Evolutionary conservation across 2,888 invertebrate species (phyloP), one percentile per base, ranked within the genome.

Genomic region (Agrochola macilenta): DNA sequence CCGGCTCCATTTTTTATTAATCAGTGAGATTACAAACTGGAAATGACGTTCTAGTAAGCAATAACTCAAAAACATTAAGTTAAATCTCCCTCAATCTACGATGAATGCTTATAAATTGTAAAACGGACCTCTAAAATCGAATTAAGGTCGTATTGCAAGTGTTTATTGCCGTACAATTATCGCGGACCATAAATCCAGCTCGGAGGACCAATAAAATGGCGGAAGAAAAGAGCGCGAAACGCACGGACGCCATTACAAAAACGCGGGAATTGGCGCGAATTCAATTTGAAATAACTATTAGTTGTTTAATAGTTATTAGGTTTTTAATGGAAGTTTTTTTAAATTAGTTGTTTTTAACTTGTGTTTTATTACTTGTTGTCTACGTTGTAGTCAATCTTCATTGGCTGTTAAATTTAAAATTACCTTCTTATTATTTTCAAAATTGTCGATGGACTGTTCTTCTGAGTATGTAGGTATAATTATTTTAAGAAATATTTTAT

Each of bases 171-270:
- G 87, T 88, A 88, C 90, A 90, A 91, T 93, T 93, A 92, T 91
- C 89, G 91, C 89, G 84, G 81, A 76, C 88, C 87, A 91, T 94
- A 93, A 95, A 94, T 94, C 92, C 90, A 88, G 87, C 93, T 92
- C 92, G 91, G 84, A 93, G 93, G 93, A 92, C 93, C 92, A 93
- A 93, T 94, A 94, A 89, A 94, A 92, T 91, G 90, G 90, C 90
- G 89, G 91, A 89, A 89, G 89, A 90, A 90, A 91, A 89, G 87
- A 89, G 89, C 90, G 89, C 88, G 89, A 90, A 90, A 89, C 85
- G 87, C 87, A 89, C 88, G 84, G 81, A 81, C 86, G 85, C 87
- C 86, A 87, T 90, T 89, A 87, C 83, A 84, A 87, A 83, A 86
- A 81, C 81, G 78, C 82, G 76, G 68, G 81, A 75, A 84, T 81